These are phyloP conservation scores for Porites rus DNA, from an alignment of 92 coral and sea anemone genomes.

Conservation along the genomic window DNA sequence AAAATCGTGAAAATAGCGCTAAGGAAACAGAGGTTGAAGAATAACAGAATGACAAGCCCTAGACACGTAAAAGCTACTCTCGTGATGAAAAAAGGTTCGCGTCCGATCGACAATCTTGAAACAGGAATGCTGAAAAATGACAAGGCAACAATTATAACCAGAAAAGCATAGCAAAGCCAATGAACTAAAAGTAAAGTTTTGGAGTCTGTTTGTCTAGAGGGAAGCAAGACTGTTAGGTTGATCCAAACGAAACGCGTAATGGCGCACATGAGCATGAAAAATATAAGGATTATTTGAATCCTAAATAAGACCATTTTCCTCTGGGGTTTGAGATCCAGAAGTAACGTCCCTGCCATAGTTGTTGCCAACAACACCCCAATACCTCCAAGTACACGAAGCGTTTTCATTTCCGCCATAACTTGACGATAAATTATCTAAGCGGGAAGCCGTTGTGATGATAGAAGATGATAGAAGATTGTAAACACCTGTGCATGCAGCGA, in stretches of 20 bases:
- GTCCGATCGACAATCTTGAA: slow-evolving; percentile 61
- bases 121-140: slow-evolving; percentile 69
- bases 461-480: too few species aligned
- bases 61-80: slow-evolving; percentile 67
- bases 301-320: slow-evolving; percentile 55
- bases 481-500: too few species aligned
- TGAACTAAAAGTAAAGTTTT: slow-evolving; percentile 1
- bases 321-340: slow-evolving; percentile 52
- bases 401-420: slow-evolving; percentile 43
- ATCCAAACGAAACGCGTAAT: slow-evolving; percentile 77
- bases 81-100: slow-evolving; percentile 70
- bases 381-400: slow-evolving; percentile 29
- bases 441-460: slow-evolving; percentile 9
- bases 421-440: neutral
- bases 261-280: slow-evolving; percentile 40
- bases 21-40: slow-evolving; percentile 52
- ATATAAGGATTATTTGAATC: slow-evolving; percentile 53
- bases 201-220: slow-evolving; percentile 37
- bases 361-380: slow-evolving; percentile 50
- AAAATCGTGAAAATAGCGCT: slow-evolving; percentile 33
- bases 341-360: slow-evolving; percentile 62
- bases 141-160: slow-evolving; percentile 52
- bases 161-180: slow-evolving; percentile 22
- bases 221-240: slow-evolving; percentile 42
- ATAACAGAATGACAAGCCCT: slow-evolving; percentile 67